Base-by-base conservation (phyloP, 2,113 vertebrate genomes). In the Eptesicus fuscus region DNA sequence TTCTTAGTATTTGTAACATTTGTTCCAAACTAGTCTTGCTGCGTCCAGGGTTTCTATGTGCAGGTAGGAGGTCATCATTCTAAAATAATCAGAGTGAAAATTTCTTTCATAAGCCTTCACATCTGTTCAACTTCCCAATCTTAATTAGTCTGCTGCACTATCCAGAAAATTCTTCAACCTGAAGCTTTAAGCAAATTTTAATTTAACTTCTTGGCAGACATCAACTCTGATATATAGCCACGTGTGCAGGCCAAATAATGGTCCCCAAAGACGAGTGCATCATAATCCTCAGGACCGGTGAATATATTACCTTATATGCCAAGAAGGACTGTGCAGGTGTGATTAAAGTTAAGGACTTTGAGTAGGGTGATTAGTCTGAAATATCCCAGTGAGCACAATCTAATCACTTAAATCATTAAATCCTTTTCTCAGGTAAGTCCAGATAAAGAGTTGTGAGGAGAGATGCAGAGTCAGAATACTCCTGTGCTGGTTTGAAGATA, bases 251-350 rank as follows among this genome's bases (percentile, higher is more conserved):
- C 18, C 35, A 73, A 56, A 53, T 7, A 53, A 2, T 0, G 1
- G 4, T 63, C 30, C 79, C 35, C 7, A 20, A 28, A n/a, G 16
- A 77, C 0, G 13, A 65, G 14, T 28, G 11, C 11, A 25, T 67
- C 67, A 35, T 83, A 67, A 47, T 28, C 25, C 47, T 37, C n/a
- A 69, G 47, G 67, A 30, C 37, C 22, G 14, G 16, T 13, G 51
- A 70, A 1, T 16, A n/a, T 7, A 7, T 28, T 12, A 17, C 51
- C 9, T n/a, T 16, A 7, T 4, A 4, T 4, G 5, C 28, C 12
- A n/a, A n/a, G 40, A 79, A 13, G 23, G 49, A n/a, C 32, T 23
- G 4, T n/a, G 30, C 42, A n/a, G 51, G 32, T 56, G 13, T 11
- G 13, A 77, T 9, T 35, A 0, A 47, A 53, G 12, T 44, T 22